These are phyloP conservation scores for Terrapene triunguis DNA, from an alignment of 2,113 vertebrate genomes.

Conservation along the genomic window DNA sequence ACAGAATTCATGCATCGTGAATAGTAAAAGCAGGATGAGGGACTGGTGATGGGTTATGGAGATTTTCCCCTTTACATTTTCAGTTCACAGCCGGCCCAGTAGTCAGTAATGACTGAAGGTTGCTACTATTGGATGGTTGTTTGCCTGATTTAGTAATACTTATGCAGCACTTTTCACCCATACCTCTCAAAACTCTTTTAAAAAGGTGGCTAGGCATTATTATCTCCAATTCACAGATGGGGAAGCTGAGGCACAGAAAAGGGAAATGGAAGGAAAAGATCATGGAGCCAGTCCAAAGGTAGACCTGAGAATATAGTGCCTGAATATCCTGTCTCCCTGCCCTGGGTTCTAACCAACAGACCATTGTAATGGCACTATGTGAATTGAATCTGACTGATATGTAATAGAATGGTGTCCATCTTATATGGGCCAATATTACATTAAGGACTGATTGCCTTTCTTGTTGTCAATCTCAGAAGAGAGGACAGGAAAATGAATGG, in stretches of 20 bases:
- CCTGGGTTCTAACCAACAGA: not conserved
- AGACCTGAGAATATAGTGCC: not conserved
- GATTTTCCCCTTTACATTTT: not conserved
- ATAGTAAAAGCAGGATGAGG: not conserved
- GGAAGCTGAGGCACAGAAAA: not conserved
- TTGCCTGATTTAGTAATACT: not conserved
- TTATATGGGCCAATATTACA: not conserved
- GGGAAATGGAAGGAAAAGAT: not conserved
- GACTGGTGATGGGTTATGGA: not conserved
- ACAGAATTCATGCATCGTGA: not conserved
- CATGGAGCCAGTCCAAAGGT: not conserved
- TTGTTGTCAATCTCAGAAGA: slow-evolving; percentile 38
- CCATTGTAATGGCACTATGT: accelerated
- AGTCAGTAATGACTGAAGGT: not conserved
- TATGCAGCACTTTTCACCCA: not conserved
- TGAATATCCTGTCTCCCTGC: not conserved
- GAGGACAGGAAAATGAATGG: not conserved
- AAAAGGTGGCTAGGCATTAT: not conserved
- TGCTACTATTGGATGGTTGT: not conserved
- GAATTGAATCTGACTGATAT: not conserved
- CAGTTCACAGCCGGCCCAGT: not conserved
- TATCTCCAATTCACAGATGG: not conserved
- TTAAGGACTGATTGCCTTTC: not conserved
- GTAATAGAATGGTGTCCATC: not conserved
- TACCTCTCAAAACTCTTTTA: not conserved